Evolutionary conservation across 1,140 invertebrate species (phyloP).

Genomic region (Calosoma granatense): DNA sequence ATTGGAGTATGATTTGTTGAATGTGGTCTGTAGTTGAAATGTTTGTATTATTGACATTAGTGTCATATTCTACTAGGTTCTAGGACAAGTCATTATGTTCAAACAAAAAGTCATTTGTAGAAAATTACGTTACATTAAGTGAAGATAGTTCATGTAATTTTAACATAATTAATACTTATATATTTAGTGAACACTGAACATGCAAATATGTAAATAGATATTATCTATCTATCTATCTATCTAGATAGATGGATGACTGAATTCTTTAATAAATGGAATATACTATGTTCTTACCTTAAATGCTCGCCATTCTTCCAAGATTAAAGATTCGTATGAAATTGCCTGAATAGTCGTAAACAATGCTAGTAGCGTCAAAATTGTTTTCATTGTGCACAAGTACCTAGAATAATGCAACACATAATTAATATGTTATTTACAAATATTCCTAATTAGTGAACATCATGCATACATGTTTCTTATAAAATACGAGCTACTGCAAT

Average conservation of each 20-base stretch:
- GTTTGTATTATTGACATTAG: no score
- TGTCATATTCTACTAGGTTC: no score
- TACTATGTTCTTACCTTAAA: constrained; percentile 64
- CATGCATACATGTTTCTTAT: no score
- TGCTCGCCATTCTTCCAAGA: constrained; percentile 55
- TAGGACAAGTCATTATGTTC: no score
- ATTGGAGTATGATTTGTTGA: constrained; percentile 57
- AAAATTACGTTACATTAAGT: no score
- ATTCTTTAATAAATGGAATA: no score
- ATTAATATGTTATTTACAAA: no score
- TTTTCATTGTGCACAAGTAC: constrained; percentile 33
- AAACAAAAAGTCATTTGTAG: no score
- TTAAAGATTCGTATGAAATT: constrained; percentile 51
- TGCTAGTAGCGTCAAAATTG: constrained; percentile 32
- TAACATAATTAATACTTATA: constrained; percentile 10
- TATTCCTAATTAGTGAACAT: no score
- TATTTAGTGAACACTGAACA: not conserved
- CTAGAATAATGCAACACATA: no score
- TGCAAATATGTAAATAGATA: not conserved
- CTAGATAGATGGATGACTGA: constrained; percentile 4
- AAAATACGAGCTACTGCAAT: no score
- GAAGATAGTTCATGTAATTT: no score
- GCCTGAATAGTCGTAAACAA: constrained; percentile 36
- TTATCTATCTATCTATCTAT: not conserved
- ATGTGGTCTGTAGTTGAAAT: constrained; percentile 39